Evolutionary conservation across 2,888 invertebrate genomes (phyloP).

Genomic region (Pristionchus mayeri): DNA sequence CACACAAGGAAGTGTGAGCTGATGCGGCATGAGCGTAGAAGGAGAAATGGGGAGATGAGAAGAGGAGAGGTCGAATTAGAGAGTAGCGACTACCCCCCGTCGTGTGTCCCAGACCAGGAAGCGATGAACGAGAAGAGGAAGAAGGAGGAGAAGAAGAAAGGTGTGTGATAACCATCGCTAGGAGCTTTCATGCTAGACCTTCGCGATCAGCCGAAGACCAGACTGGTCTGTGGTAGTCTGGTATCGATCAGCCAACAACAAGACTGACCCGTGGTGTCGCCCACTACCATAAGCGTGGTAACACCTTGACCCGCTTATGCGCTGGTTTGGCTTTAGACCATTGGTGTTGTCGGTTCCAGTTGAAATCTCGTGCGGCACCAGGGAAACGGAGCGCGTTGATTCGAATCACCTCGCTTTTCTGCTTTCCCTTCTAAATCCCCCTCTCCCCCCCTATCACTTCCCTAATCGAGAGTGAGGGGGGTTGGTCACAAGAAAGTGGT

Average conservation of each 20-base stretch:
- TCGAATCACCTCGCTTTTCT: neutral
- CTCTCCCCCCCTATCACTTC: neutral
- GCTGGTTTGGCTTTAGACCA: no score
- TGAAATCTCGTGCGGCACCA: neutral
- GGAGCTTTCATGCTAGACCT: neutral
- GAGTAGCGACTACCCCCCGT: neutral
- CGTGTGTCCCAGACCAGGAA: constrained; percentile 12
- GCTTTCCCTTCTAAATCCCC: neutral
- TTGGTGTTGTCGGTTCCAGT: neutral
- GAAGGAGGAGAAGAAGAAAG: constrained; percentile 4
- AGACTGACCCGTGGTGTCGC: no score
- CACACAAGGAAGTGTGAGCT: neutral
- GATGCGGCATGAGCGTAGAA: neutral
- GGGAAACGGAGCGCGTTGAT: neutral
- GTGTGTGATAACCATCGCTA: constrained; percentile 2
- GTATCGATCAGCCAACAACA: neutral
- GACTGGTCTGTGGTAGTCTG: neutral
- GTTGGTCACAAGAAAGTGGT: neutral
- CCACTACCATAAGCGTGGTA: no score
- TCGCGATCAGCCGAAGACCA: neutral
- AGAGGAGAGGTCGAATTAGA: constrained; percentile 29
- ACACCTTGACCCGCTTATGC: no score
- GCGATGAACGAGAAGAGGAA: no score
- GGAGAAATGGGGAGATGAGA: neutral
- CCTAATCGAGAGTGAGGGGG: neutral